These are phyloP conservation scores for Peromyscus melanophrys DNA, from an alignment of 2,797 vertebrate species.

Conservation along the genomic window DNA sequence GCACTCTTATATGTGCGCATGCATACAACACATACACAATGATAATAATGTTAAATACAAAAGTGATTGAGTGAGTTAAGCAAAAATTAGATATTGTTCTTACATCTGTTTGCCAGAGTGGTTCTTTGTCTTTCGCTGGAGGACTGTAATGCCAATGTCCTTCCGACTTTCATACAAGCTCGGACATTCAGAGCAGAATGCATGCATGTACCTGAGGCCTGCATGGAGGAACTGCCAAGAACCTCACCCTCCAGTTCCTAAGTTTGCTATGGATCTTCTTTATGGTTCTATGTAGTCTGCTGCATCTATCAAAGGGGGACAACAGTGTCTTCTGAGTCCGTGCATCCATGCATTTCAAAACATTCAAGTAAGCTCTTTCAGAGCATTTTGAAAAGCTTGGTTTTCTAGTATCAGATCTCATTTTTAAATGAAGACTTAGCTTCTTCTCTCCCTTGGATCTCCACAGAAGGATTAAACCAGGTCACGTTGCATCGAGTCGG, in stretches of 20 bases:
- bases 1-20: not conserved
- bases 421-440: conserved; percentile 72
- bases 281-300: conserved; percentile 36
- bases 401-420: conserved; percentile 71
- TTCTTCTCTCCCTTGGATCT: conserved; percentile 36
- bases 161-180: not conserved
- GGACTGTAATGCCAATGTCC: not conserved
- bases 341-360: not conserved
- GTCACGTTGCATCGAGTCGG: conserved; percentile 62
- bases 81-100: conserved; percentile 25
- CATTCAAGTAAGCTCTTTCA: not conserved
- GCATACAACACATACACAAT: too few species aligned
- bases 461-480: conserved; percentile 50
- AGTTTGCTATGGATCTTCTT: conserved; percentile 31
- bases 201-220: not conserved
- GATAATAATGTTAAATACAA: not conserved
- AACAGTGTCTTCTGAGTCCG: not conserved
- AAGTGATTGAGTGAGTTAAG: not conserved
- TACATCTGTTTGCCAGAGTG: not conserved
- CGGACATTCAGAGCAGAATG: conserved; percentile 19
- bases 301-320: conserved; percentile 46
- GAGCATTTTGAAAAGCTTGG: conserved; percentile 57
- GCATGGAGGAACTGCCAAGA: not conserved
- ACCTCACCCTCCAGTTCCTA: not conserved
- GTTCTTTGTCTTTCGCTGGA: not conserved